A percentile compares a stretch with the other conserved stretches of the same genome.
These are phyloP conservation scores for Ceratina australensis DNA, from an alignment of 1,140 invertebrate species.

Conservation along the genomic window DNA sequence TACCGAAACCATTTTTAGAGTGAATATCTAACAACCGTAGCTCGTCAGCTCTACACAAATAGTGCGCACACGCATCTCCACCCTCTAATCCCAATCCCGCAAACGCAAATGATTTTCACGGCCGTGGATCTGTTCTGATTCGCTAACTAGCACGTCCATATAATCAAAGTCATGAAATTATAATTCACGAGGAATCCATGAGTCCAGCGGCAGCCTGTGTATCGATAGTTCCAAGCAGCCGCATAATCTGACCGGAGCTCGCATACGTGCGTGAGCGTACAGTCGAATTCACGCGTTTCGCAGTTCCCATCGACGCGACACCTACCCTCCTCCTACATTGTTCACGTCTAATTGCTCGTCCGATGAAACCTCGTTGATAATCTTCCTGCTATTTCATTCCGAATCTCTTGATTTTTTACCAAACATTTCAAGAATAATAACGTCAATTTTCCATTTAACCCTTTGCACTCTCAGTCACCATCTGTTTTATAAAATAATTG, in stretches of 20 bases:
- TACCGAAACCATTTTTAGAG: too few species aligned
- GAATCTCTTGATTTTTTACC: neutral
- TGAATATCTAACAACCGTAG: too few species aligned
- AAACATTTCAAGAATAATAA: too few species aligned
- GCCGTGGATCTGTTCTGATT: too few species aligned
- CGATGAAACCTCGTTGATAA: slow-evolving; percentile 15
- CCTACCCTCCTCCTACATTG: neutral
- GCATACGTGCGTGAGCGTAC: slow-evolving; percentile 9
- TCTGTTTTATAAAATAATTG: too few species aligned
- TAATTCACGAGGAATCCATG: slow-evolving; percentile 50
- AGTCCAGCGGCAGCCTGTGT: slow-evolving; percentile 33
- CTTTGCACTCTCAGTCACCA: too few species aligned
- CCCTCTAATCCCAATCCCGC: too few species aligned
- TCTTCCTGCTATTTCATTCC: slow-evolving; percentile 31
- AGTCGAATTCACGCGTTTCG: slow-evolving; percentile 30
- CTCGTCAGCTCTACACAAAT: too few species aligned
- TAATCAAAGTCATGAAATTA: slow-evolving; percentile 57
- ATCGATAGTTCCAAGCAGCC: slow-evolving; percentile 42
- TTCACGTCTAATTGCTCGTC: slow-evolving; percentile 23
- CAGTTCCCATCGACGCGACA: slow-evolving; percentile 4
- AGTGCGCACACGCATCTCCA: too few species aligned
- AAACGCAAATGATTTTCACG: neutral
- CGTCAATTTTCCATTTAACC: too few species aligned
- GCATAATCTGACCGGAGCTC: slow-evolving; percentile 41
- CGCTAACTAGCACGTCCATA: too few species aligned